phyloP scores from a whole-genome alignment of 2,113 vertebrate genomes.

The Acanthochromis polyacanthus region DNA sequence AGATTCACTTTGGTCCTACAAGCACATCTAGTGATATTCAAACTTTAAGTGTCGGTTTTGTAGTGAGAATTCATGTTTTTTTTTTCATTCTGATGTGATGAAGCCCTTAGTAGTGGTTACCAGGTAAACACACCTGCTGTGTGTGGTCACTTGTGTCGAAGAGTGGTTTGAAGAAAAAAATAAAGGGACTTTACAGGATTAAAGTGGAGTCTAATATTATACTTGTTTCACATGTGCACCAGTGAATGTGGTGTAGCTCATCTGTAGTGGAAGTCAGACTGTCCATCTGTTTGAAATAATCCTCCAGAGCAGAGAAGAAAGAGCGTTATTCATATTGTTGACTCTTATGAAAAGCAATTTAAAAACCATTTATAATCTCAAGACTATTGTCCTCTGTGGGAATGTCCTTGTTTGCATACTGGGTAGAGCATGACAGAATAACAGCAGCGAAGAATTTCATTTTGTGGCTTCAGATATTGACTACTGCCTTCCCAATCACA shows the following conservation, averaged over 20 bases:
- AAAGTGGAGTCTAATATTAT: not conserved
- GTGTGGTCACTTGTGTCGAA: too few relatives aligned
- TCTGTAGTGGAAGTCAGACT: not conserved
- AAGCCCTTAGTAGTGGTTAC: too few relatives aligned
- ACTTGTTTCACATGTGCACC: not conserved
- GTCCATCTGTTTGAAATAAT: not conserved
- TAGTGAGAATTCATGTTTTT: too few relatives aligned
- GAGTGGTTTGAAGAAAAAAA: too few relatives aligned
- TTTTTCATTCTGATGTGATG: too few relatives aligned
- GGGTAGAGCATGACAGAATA: constrained; percentile 21
- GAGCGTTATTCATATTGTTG: constrained; percentile 1
- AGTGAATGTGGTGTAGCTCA: not conserved
- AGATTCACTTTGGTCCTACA: too few relatives aligned
- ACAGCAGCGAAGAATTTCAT: not conserved
- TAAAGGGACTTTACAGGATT: not conserved
- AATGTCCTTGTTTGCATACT: constrained; percentile 28
- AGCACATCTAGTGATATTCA: too few relatives aligned
- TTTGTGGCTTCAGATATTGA: not conserved
- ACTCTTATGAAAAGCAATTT: constrained; percentile 19
- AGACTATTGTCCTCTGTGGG: constrained; percentile 11
- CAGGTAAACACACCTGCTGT: too few relatives aligned
- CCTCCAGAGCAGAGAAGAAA: not conserved
- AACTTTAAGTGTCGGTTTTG: too few relatives aligned
- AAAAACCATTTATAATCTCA: not conserved
- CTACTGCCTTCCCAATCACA: not conserved